Evolutionary conservation across 2,113 vertebrate species (phyloP).

Genomic region (Crotalus tigris): DNA sequence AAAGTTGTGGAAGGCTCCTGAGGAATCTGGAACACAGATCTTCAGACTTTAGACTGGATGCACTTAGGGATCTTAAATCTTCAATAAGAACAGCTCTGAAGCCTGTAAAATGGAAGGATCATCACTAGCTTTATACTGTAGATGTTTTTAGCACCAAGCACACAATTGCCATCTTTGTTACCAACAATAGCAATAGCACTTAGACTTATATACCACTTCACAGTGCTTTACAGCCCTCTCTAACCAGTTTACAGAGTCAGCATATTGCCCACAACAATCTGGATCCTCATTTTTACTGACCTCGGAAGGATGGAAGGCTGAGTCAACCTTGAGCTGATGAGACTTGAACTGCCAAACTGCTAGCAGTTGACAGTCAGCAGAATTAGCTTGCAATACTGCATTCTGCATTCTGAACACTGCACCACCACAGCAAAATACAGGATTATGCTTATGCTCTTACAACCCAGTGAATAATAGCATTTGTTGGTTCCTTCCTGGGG

Average conservation of each 20-base stretch:
- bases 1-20: neutral
- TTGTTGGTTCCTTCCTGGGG: neutral
- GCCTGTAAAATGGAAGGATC: neutral
- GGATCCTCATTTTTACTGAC: too few relatives aligned
- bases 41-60: neutral
- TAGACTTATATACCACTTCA: too few relatives aligned
- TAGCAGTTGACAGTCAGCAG: too few relatives aligned
- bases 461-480: neutral
- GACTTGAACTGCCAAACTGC: too few relatives aligned
- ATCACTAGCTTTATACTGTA: neutral
- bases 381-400: too few relatives aligned
- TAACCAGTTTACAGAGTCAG: too few relatives aligned
- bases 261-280: too few relatives aligned
- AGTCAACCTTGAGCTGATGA: too few relatives aligned
- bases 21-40: neutral
- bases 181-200: neutral
- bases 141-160: neutral
- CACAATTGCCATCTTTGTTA: neutral
- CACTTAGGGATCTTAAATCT: neutral
- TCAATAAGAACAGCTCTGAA: neutral
- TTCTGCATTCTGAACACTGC: too few relatives aligned
- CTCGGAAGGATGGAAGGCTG: too few relatives aligned
- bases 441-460: neutral
- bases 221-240: too few relatives aligned
- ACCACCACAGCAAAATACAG: neutral